Conservation (phyloP, 1,140 invertebrate genomes). For the Tribolium madens region DNA sequence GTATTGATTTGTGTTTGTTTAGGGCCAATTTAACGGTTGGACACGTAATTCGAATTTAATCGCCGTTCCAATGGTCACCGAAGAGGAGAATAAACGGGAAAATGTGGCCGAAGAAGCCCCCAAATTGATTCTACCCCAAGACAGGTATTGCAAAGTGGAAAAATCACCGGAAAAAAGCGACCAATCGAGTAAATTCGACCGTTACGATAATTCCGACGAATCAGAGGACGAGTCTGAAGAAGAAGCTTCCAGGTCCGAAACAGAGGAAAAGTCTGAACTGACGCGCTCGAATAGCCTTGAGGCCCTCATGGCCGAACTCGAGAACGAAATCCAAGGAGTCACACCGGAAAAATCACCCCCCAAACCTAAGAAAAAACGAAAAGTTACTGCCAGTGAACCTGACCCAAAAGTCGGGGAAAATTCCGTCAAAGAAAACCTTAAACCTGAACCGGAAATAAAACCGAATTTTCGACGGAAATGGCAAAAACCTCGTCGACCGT, state of each 20-base stretch:
- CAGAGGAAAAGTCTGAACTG: constrained; percentile 48
- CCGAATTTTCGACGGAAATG: constrained; percentile 2
- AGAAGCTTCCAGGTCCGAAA: constrained; percentile 46
- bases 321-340: constrained; percentile 63
- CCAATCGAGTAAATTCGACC: constrained; percentile 62
- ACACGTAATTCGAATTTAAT: constrained; percentile 56
- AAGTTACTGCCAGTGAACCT: constrained; percentile 17
- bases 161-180: constrained; percentile 44
- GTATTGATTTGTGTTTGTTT: neutral
- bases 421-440: neutral
- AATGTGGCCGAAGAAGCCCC: constrained; percentile 28
- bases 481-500: neutral
- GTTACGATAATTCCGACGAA: constrained; percentile 62
- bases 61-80: constrained; percentile 53
- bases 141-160: constrained; percentile 52
- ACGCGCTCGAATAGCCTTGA: constrained; percentile 61
- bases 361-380: constrained; percentile 45
- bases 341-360: constrained; percentile 28
- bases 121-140: constrained; percentile 58
- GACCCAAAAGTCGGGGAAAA: neutral
- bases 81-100: constrained; percentile 33
- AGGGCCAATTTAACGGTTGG: constrained; percentile 58
- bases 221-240: constrained; percentile 62
- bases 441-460: neutral
- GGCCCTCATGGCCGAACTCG: constrained; percentile 63